Percentiles rank a stretch among this genome's conserved stretches.
These are phyloP conservation scores for Dipus sagitta DNA, from an alignment of 2,797 vertebrate species.

Conservation along the genomic window DNA sequence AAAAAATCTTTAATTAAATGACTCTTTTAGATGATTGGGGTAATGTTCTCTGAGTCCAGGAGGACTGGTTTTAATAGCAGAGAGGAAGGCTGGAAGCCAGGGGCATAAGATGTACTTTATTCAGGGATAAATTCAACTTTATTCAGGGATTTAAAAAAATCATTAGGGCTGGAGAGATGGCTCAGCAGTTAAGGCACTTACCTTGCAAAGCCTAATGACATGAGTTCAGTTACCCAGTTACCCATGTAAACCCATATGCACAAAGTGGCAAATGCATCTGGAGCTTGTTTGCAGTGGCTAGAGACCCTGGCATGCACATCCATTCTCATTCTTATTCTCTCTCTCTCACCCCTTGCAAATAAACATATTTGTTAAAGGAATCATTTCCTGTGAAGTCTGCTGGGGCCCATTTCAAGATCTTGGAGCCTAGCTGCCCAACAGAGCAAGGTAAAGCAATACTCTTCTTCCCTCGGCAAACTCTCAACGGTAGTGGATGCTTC, in stretches of 20 bases:
- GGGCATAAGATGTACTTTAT: neutral
- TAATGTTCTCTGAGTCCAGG: conserved; percentile 4
- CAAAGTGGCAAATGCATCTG: too few species aligned
- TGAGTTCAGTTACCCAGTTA: too few species aligned
- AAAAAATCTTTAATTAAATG: neutral
- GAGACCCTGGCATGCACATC: too few species aligned
- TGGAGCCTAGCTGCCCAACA: neutral
- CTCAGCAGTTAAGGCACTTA: too few species aligned
- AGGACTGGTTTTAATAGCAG: neutral
- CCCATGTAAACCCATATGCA: too few species aligned
- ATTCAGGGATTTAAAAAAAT: neutral
- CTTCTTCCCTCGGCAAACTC: neutral
- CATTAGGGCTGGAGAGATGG: too few species aligned
- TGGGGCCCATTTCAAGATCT: neutral
- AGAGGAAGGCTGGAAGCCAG: neutral
- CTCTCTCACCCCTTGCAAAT: too few species aligned
- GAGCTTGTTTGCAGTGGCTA: too few species aligned
- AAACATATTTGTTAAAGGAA: neutral
- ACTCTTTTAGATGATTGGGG: neutral
- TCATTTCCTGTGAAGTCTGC: neutral
- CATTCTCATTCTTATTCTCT: too few species aligned
- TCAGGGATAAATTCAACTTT: neutral
- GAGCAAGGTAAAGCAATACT: neutral
- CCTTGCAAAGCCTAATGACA: too few species aligned
- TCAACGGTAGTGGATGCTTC: neutral